A percentile compares a stretch with the other conserved stretches of the same genome.
phyloP scores from a whole-genome alignment of 1,140 invertebrate species.

The Drosophila santomea region DNA sequence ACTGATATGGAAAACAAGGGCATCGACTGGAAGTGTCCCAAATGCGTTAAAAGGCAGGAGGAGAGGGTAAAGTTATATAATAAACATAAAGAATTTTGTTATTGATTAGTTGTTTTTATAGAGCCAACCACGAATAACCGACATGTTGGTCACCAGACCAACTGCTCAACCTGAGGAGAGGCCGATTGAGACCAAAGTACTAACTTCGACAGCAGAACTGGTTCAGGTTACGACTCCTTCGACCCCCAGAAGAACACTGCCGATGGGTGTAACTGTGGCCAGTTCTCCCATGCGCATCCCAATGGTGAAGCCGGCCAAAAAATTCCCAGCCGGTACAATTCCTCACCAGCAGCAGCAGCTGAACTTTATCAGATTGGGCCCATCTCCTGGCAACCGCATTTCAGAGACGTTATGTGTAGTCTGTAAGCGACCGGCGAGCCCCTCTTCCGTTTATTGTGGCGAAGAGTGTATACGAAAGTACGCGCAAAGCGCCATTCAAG shows the following conservation, averaged over 20 bases:
- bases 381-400: constrained; percentile 2
- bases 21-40: constrained; percentile 95
- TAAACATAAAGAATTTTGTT: neutral
- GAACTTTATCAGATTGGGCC: constrained; percentile 58
- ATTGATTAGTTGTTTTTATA: constrained; percentile 1
- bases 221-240: neutral
- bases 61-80: constrained; percentile 54
- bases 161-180: constrained; percentile 8
- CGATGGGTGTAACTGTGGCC: constrained; percentile 3
- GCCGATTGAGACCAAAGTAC: constrained; percentile 42
- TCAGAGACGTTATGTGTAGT: constrained; percentile 87
- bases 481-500: constrained; percentile 89
- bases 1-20: constrained; percentile 95
- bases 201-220: constrained; percentile 5
- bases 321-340: constrained; percentile 4
- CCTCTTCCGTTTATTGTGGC: constrained; percentile 93
- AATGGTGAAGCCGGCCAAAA: constrained; percentile 19
- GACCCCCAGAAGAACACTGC: constrained; percentile 16
- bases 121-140: constrained; percentile 76
- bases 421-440: constrained; percentile 89
- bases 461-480: constrained; percentile 94
- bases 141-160: constrained; percentile 56
- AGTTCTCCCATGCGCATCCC: constrained; percentile 12
- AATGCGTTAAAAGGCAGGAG: constrained; percentile 88
- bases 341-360: constrained; percentile 53